These are phyloP conservation scores for Tubulanus polymorphus DNA, from an alignment of 2,888 invertebrate genomes.

Conservation along the genomic window DNA sequence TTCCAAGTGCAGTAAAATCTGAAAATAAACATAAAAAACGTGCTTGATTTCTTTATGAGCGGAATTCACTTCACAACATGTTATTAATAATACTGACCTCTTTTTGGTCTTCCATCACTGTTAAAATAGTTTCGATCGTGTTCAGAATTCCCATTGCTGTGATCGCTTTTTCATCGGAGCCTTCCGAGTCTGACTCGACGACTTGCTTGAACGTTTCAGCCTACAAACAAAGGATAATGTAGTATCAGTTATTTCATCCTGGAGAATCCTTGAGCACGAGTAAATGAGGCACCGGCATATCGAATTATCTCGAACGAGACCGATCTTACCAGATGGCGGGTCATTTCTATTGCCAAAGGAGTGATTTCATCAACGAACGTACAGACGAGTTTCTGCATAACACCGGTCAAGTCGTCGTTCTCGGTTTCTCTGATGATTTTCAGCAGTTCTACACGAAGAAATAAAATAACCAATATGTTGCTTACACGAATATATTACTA, in stretches of 20 bases:
- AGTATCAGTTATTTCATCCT: too few relatives aligned
- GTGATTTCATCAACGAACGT: conserved; percentile 81
- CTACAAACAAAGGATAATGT: conserved; percentile 27
- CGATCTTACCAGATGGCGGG: conserved; percentile 72
- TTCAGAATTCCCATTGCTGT: conserved; percentile 95
- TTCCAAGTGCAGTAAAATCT: conserved; percentile 83
- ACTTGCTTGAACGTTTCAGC: conserved; percentile 52
- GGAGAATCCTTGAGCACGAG: neutral
- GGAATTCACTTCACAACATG: neutral
- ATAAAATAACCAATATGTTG: conserved; percentile 1
- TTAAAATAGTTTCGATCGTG: conserved; percentile 90
- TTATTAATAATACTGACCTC: conserved; percentile 29
- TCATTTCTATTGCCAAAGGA: conserved; percentile 92
- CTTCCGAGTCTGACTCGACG: conserved; percentile 54
- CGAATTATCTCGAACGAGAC: neutral
- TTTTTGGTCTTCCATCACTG: conserved; percentile 74
- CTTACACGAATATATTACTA: neutral
- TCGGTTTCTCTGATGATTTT: conserved; percentile 92
- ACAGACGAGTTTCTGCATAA: conserved; percentile 84
- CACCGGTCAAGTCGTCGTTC: conserved; percentile 93
- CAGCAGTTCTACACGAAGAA: conserved; percentile 66
- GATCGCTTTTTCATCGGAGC: conserved; percentile 92
- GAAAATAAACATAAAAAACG: conserved; percentile 15
- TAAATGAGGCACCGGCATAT: neutral
- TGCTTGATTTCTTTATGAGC: neutral